Base-by-base conservation (phyloP, 2,113 vertebrate species). In the Eulemur macaco region DNA sequence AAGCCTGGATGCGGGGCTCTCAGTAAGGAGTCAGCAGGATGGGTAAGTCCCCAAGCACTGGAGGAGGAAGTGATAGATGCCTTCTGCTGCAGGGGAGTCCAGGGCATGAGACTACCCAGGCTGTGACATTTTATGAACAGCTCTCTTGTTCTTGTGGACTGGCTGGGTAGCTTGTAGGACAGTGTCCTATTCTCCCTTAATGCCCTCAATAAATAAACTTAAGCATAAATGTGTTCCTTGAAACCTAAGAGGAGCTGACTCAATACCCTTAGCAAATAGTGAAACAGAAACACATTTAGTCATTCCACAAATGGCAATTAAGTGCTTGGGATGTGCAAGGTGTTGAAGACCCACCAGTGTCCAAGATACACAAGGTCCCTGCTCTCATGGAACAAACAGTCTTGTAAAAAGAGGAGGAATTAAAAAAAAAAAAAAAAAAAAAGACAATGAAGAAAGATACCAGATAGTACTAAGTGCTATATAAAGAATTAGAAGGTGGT, bases 271-370 rank as follows among this genome's bases (percentile, higher is more conserved):
- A 89, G 69, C 63, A 91, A 82, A 63, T 12, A 89, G 13, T 42
- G 14, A 96, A 77, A 88, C 5, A 84, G 13, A 87, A 58, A 71
- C 39, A 56, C 21, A 81, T 73, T 88, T 87, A 54, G 23, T 89
- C n/a, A 89, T 58, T 92, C 29, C 68, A 18, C n/a, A 39, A 60
- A 76, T 14, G 12, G 4, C 91, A 77, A 3, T 47, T 39, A 54
- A 89, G 13, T 56, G 7, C 52, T 11, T 18, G 5, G 18, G 8
- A 94, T 25, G 10, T 60, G 15, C n/a, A 80, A 89, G 45, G 25
- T 92, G 14, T 52, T 68, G 27, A 56, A 7, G 73, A 89, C 21
- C 20, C 52, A 87, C n/a, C 45, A 50, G 15, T 29, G 27, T 71
- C 8, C 60, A 63, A 81, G 47, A 47, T 20, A 63, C 37, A 85